Evolutionary conservation across 1,140 invertebrate species (phyloP).

Genomic region (Bilobella aurantiaca): DNA sequence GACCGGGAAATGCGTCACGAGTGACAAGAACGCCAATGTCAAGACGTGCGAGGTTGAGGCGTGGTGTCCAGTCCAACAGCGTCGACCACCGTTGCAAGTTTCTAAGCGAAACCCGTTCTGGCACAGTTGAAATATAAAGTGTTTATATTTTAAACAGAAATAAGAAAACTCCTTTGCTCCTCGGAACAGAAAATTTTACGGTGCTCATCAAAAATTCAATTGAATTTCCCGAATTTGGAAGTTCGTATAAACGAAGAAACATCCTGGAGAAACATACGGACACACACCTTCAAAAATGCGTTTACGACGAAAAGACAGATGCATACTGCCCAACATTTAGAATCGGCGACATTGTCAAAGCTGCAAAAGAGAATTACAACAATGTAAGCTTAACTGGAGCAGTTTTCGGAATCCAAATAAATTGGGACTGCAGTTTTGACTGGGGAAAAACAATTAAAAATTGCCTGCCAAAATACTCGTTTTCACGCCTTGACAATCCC

Average conservation of each 20-base stretch:
- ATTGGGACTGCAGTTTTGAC: conserved; percentile 49
- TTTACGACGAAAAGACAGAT: conserved; percentile 38
- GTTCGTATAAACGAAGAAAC: conserved; percentile 38
- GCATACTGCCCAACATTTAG: conserved; percentile 46
- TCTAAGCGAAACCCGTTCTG: background rate
- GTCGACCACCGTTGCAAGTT: conserved; percentile 4
- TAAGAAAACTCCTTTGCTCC: conserved; percentile 11
- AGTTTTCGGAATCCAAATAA: conserved; percentile 44
- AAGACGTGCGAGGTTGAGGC: conserved; percentile 43
- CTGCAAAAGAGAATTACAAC: conserved; percentile 38
- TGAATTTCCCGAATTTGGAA: conserved; percentile 40
- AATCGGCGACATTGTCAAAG: conserved; percentile 41
- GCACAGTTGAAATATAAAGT: too few species aligned
- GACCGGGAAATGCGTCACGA: conserved; percentile 42
- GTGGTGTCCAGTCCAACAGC: conserved; percentile 47
- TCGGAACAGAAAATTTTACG: conserved; percentile 19
- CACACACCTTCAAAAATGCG: conserved; percentile 40
- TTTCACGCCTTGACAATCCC: conserved; percentile 41
- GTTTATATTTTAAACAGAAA: conserved; percentile 11
- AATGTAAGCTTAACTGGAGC: conserved; percentile 41
- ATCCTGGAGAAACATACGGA: conserved; percentile 39
- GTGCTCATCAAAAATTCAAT: conserved; percentile 34
- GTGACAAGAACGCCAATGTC: background rate
- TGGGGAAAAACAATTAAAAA: conserved; percentile 36
- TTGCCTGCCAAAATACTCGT: conserved; percentile 45